These are phyloP conservation scores for Psittacula derbiana DNA, from an alignment of 2,797 vertebrate species.

Conservation along the genomic window DNA sequence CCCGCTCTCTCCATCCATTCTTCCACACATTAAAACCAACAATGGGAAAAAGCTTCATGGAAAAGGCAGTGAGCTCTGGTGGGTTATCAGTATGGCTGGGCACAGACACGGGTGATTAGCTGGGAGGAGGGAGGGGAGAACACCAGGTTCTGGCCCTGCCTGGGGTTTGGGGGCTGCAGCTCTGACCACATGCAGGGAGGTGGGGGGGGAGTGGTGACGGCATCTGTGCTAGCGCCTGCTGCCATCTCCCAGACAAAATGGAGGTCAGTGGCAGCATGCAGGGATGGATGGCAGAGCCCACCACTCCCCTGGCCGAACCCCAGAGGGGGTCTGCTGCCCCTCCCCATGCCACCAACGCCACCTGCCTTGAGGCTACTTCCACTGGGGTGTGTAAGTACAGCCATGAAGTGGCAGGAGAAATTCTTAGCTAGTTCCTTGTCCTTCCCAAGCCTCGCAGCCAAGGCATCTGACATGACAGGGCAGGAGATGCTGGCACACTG, in stretches of 20 bases:
- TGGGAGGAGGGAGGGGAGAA: rapidly evolving
- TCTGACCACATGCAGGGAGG: neutral
- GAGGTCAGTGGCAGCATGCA: neutral
- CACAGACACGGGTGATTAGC: rapidly evolving
- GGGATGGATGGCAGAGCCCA: neutral
- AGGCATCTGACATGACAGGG: neutral
- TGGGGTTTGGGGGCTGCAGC: neutral
- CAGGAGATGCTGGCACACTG: neutral
- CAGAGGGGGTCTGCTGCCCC: neutral
- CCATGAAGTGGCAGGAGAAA: neutral
- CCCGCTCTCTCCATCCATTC: neutral
- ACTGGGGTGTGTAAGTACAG: rapidly evolving
- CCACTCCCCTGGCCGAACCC: neutral
- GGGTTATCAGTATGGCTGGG: neutral
- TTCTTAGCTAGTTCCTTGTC: neutral
- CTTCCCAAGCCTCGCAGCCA: rapidly evolving
- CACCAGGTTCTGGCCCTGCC: rapidly evolving
- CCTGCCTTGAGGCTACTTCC: rapidly evolving
- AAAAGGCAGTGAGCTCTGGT: rapidly evolving
- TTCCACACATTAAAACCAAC: neutral
- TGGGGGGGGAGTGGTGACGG: neutral
- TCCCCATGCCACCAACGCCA: neutral
- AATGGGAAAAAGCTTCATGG: rapidly evolving
- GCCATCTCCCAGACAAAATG: conserved; percentile 44
- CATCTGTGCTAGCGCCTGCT: neutral